phyloP scores from a whole-genome alignment of 2,113 vertebrate genomes.

The Myiozetetes cayanensis region DNA sequence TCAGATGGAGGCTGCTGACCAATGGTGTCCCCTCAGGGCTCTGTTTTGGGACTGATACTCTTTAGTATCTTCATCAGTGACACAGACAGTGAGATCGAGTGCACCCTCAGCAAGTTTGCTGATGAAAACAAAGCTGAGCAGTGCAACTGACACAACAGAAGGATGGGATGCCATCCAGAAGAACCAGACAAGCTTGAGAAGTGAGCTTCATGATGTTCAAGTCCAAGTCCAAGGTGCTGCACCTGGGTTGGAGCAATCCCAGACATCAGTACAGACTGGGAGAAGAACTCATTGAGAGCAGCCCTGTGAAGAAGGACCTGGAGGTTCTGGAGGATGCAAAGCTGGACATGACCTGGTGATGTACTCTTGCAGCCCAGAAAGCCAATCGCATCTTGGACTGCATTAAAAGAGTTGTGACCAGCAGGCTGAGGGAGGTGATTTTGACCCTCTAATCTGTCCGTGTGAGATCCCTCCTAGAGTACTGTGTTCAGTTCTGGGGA shows the following conservation, averaged over 20 bases:
- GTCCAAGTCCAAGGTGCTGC: background rate
- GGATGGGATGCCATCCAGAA: background rate
- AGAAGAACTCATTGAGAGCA: background rate
- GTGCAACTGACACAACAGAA: background rate
- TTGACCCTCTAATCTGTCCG: background rate
- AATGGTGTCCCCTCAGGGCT: background rate
- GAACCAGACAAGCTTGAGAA: background rate
- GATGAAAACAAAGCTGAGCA: background rate
- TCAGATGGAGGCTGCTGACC: background rate
- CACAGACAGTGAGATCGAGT: background rate
- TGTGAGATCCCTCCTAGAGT: background rate
- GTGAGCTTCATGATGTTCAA: background rate
- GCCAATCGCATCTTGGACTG: rapidly evolving
- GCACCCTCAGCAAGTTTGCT: background rate
- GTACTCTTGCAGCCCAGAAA: background rate
- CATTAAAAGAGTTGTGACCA: rapidly evolving
- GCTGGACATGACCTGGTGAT: too few species aligned
- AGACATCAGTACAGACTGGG: background rate
- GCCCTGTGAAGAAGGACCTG: background rate
- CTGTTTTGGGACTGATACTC: background rate
- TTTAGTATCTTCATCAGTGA: background rate
- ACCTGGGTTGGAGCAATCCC: background rate
- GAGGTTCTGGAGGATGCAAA: background rate
- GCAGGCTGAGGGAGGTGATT: background rate
- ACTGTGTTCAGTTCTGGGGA: background rate